Evolutionary conservation across 2,797 vertebrate genomes (phyloP).

Genomic region (Cryptoblepharus egeriae): DNA sequence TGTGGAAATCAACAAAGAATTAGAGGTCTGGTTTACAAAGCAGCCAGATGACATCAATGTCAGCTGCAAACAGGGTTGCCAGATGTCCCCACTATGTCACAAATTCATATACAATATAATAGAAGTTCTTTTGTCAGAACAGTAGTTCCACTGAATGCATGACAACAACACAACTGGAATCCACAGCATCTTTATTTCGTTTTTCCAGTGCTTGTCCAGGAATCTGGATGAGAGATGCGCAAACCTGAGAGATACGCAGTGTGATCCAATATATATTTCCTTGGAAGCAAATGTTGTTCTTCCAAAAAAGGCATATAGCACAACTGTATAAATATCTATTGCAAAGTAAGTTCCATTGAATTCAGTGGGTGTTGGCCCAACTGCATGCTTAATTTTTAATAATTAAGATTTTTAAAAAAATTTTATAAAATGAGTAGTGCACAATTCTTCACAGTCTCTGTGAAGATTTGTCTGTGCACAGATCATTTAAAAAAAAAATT

Average conservation of each 20-base stretch:
- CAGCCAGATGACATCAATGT: background rate
- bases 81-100: background rate
- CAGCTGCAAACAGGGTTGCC: background rate
- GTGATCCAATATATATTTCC: too few species aligned
- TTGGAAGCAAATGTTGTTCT: too few species aligned
- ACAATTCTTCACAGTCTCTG: background rate
- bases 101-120: background rate
- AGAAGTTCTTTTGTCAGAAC: background rate
- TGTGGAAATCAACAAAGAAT: background rate
- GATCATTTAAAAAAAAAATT: too few species aligned
- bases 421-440: background rate
- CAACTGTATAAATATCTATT: too few species aligned
- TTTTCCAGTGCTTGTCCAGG: background rate
- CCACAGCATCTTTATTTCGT: background rate
- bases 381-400: too few species aligned
- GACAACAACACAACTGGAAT: background rate
- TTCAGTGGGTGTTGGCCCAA: too few species aligned
- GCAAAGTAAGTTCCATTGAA: too few species aligned
- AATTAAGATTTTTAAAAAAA: too few species aligned
- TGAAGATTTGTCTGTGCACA: too few species aligned
- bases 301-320: too few species aligned
- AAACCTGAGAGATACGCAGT: background rate
- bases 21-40: accelerated
- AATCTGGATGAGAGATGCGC: background rate
- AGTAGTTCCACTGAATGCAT: background rate